These are phyloP conservation scores for Trididemnum miniatum DNA, from an alignment of 23 tunicate genomes.

Conservation along the genomic window DNA sequence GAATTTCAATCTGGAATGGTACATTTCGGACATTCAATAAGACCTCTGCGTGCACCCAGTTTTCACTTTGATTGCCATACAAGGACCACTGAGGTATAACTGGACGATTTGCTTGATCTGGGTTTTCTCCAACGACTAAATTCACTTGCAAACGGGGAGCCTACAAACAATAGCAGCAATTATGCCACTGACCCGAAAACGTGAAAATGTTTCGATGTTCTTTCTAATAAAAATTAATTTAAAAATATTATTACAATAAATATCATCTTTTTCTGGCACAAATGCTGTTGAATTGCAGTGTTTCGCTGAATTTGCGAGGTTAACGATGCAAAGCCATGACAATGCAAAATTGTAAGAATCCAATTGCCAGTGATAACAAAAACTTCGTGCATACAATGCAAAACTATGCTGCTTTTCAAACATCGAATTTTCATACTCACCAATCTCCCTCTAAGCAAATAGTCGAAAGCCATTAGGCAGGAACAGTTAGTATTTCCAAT, in stretches of 20 bases:
- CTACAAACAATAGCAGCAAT: too few species aligned
- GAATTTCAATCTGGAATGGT: constrained; percentile 20
- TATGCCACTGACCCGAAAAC: too few species aligned
- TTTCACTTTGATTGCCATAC: constrained; percentile 5
- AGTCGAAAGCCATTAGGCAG: constrained; percentile 67
- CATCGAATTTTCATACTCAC: too few species aligned
- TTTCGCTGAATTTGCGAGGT: too few species aligned
- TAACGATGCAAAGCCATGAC: too few species aligned
- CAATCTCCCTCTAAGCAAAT: constrained; percentile 57
- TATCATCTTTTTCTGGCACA: background rate
- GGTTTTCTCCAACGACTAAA: constrained; percentile 4
- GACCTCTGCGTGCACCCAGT: background rate
- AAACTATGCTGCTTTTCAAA: too few species aligned
- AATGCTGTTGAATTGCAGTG: too few species aligned
- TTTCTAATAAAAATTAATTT: too few species aligned
- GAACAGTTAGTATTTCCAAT: constrained; percentile 76
- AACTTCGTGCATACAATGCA: too few species aligned
- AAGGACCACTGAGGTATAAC: constrained; percentile 14
- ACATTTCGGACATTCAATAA: background rate
- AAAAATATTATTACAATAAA: background rate
- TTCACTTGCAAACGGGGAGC: constrained; percentile 16
- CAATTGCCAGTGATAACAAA: too few species aligned
- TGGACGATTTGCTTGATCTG: background rate
- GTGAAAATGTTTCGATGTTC: background rate
- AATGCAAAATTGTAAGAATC: too few species aligned